Base-by-base conservation (phyloP, 2,797 vertebrate species). In the Cynodonichthys magdalenae region DNA sequence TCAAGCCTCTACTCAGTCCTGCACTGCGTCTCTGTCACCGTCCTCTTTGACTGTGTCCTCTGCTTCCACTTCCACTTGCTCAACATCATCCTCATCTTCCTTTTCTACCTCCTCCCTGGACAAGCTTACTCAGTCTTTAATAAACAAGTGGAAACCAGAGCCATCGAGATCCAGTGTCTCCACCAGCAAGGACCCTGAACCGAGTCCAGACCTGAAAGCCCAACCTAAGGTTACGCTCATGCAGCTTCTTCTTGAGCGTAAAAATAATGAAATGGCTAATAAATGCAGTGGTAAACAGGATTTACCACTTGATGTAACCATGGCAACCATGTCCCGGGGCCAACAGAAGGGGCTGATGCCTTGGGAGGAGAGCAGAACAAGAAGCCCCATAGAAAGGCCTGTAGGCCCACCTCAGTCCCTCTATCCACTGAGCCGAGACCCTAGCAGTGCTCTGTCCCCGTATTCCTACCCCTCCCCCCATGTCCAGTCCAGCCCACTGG, bases 191-290 rank as follows among this genome's bases (percentile, higher is more conserved):
- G 94, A 96, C 85, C 86, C 93, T 86, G 94, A 95, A 15, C 92
- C 90, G 71, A 93, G 88, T 71, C 85, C 94, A 50, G 95, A 96
- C 75, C 81, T 95, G 19, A 97, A 96, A 90, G 93, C 96, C 41
- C 95, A 98, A 83, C 95, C 98, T 64, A 97, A 97, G 79, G 94
- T 99, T 74, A 99, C 97, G 0, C 93, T 99, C 6, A 96, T 99
- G 93, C 98, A 99, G 61, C 91, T 99, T 79, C 93, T 99, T 41
- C 94, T 99, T 44, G 98, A 97, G 55, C 97, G 96, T 86, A 96
- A 95, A 87, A 96, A 92, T 84, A 96, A 95, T 63, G 95, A 98
- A 24, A 94, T 87, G 64, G 71, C 67, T 59, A 95, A 95, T 83
- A 94, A 93, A 90, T 91, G 68, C 41, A 70, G 53, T 51, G 91